Base-by-base conservation (phyloP, 2,113 vertebrate species). In the Piaya cayana region DNA sequence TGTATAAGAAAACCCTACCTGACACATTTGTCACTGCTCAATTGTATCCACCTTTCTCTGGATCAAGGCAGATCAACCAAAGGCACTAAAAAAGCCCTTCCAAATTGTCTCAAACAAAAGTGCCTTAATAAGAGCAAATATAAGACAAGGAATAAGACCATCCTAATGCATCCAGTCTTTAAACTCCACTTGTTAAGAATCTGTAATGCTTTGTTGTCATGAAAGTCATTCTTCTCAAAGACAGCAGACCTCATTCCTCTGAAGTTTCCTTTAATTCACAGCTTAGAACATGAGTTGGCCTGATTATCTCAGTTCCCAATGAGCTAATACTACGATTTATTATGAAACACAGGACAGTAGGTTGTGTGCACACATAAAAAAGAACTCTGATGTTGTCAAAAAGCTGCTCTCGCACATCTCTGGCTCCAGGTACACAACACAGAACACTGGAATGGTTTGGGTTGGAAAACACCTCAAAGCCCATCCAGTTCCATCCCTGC, bases 1-100 rank as follows among this genome's bases (percentile, higher is more conserved):
- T 1, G 23, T 1, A 2, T 0, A 12, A 0, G 3, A 32, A 52
- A 88, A 52, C 4, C 64, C 37, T 65, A 62, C 1, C 20, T 70
- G 78, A 22, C 29, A 39, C 7, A 8, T 18, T 9, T 14, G 29
- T 2, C 64, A 42, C 7, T 22, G 20, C 11, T 69, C 18, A 16
- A 26, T 8, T 9, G 32, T 10, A 55, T 17, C 23, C 72, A 55
- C 39, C 43, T 50, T 30, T 9, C 30, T 7, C 53, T n/a, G 37
- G 34, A 55, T 8, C 12, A 3, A 8, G 64, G 5, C 17, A 37
- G 59, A 37, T 8, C 47, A 13, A 19, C 5, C 4, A 8, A 36
- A 63, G 37, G 1, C 36, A 16, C 23, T 8, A 39, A 49, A 69
- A 55, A 26, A 42, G 9, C 26, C 32, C 14, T 82, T 79, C 26